Conservation (phyloP, 2,797 vertebrate species). For the Sebastes minor region DNA sequence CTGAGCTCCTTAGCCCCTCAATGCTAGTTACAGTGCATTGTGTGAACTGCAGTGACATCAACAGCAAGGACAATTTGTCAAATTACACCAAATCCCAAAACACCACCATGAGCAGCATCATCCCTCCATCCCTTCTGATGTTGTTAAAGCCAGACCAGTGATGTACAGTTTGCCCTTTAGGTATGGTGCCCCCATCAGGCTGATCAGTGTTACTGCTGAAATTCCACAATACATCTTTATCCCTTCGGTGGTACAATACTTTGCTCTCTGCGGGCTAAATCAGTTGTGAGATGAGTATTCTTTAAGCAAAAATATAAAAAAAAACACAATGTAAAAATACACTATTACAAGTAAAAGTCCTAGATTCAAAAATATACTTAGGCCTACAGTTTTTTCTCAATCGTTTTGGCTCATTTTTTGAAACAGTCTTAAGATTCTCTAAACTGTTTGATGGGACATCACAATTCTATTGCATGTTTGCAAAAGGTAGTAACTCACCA, state of each 20-base stretch:
- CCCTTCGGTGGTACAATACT: not conserved
- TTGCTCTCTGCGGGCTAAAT: not conserved
- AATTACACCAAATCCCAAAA: not conserved
- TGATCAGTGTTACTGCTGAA: constrained; percentile 9
- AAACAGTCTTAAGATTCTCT: too few species aligned
- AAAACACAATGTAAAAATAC: not conserved
- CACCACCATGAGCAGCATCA: not conserved
- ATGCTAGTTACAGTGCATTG: not conserved
- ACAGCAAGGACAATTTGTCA: not conserved
- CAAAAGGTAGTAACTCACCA: too few species aligned
- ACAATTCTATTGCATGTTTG: too few species aligned
- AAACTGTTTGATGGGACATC: too few species aligned
- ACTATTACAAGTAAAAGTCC: not conserved
- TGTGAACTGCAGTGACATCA: not conserved
- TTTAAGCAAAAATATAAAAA: not conserved
- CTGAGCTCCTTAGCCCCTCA: not conserved
- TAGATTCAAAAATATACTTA: not conserved
- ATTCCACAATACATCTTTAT: not conserved
- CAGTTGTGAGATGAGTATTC: not conserved
- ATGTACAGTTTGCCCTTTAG: constrained; percentile 4
- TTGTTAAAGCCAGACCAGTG: not conserved
- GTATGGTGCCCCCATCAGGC: constrained; percentile 35
- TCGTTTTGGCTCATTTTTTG: too few species aligned
- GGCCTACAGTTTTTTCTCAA: too few species aligned
- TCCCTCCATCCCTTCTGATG: not conserved